Conservation (phyloP, 1,140 invertebrate genomes). For the Linepithema humile region DNA sequence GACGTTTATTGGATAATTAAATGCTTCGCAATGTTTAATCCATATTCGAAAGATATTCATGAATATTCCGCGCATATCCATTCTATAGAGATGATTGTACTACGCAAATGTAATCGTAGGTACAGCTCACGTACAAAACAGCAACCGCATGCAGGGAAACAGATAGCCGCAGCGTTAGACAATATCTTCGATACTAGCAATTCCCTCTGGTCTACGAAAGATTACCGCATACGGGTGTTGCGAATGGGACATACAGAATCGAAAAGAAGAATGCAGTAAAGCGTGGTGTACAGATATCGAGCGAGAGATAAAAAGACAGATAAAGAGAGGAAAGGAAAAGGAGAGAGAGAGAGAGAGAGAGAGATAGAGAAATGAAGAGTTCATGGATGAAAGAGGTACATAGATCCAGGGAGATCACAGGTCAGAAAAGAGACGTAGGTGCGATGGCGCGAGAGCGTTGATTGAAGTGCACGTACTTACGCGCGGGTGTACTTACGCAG, state of each 20-base stretch:
- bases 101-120: not conserved
- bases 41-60: constrained; percentile 25
- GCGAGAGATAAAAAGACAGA: constrained; percentile 17
- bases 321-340: not conserved
- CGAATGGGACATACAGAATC: constrained; percentile 28
- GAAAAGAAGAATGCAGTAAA: constrained; percentile 49
- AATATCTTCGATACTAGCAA: constrained; percentile 59
- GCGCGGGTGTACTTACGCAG: constrained; percentile 75
- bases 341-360: not conserved
- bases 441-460: constrained; percentile 80
- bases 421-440: constrained; percentile 75
- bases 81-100: not conserved
- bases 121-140: not conserved
- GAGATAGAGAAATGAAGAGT: constrained; percentile 55
- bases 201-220: constrained; percentile 42
- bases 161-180: constrained; percentile 23
- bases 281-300: constrained; percentile 1
- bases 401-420: constrained; percentile 75
- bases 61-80: constrained; percentile 3
- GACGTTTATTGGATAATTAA: not conserved
- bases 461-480: constrained; percentile 83
- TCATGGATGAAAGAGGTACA: constrained; percentile 70
- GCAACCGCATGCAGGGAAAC: not conserved
- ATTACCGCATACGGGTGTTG: not conserved
- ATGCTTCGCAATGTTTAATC: constrained; percentile 18